These are phyloP conservation scores for Actenoides lindsayi DNA, from an alignment of 2,113 vertebrate genomes.

Conservation along the genomic window DNA sequence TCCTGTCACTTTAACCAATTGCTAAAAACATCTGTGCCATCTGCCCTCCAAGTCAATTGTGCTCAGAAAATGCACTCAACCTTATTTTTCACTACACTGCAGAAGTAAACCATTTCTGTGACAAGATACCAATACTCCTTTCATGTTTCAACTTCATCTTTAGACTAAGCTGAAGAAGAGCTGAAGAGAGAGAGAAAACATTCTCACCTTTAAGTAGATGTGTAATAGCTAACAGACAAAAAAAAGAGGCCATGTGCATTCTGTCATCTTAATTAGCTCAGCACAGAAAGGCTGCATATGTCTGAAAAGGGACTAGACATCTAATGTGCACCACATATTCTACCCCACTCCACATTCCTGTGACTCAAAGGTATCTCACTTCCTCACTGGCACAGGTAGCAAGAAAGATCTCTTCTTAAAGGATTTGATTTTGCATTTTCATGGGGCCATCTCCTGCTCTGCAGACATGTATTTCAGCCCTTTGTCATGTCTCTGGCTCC, in stretches of 20 bases:
- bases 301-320: background rate
- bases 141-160: background rate
- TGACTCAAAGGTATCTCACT: background rate
- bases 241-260: background rate
- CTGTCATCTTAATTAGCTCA: background rate
- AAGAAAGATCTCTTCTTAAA: background rate
- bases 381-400: background rate
- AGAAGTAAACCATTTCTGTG: background rate
- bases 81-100: background rate
- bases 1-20: conserved; percentile 13
- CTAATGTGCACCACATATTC: accelerated
- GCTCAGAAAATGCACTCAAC: background rate
- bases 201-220: background rate
- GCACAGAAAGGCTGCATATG: background rate
- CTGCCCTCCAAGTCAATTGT: background rate
- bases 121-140: background rate
- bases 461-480: background rate
- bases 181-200: background rate
- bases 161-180: background rate
- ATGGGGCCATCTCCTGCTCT: background rate
- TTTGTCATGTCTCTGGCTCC: background rate
- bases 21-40: conserved; percentile 18
- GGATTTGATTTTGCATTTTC: background rate
- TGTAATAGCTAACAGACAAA: background rate
- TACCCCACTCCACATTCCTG: background rate